Conservation (phyloP, 2,797 vertebrate species). For the Denticeps clupeoides region DNA sequence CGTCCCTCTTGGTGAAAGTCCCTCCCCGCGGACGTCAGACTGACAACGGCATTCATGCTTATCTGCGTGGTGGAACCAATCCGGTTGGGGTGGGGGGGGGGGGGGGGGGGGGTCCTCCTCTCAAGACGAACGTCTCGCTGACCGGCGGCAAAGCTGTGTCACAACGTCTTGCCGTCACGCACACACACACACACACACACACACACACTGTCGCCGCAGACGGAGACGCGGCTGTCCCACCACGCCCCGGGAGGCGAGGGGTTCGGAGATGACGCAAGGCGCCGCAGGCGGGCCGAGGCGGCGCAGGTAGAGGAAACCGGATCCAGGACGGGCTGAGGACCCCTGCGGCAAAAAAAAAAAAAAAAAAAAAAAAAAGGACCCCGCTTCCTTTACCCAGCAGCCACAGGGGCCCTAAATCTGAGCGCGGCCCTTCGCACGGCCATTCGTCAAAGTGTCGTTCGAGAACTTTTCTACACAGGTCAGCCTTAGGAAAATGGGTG, state of each 20-base stretch:
- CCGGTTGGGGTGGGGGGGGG: slow-evolving; percentile 21
- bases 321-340: no score
- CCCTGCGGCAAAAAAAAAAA: no score
- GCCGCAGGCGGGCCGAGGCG: no score
- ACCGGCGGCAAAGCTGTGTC: slow-evolving; percentile 9
- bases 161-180: slow-evolving; percentile 16
- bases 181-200: neutral
- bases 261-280: no score
- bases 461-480: no score
- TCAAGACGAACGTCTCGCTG: neutral
- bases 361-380: slow-evolving; percentile 27
- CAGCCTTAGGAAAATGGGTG: slow-evolving; percentile 32
- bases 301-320: no score
- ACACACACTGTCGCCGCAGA: neutral
- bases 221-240: neutral
- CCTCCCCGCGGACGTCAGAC: slow-evolving; percentile 12
- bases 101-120: slow-evolving; percentile 9
- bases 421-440: slow-evolving; percentile 24
- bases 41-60: slow-evolving; percentile 27
- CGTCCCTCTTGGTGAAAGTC: slow-evolving; percentile 6
- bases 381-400: slow-evolving; percentile 33
- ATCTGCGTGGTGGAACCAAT: slow-evolving; percentile 30
- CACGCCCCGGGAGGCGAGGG: neutral
- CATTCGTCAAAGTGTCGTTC: slow-evolving; percentile 40
- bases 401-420: slow-evolving; percentile 18